Percentiles rank a stretch among this genome's conserved stretches.
phyloP scores from a whole-genome alignment of 2,888 invertebrate species.

The Tenthredo livida region DNA sequence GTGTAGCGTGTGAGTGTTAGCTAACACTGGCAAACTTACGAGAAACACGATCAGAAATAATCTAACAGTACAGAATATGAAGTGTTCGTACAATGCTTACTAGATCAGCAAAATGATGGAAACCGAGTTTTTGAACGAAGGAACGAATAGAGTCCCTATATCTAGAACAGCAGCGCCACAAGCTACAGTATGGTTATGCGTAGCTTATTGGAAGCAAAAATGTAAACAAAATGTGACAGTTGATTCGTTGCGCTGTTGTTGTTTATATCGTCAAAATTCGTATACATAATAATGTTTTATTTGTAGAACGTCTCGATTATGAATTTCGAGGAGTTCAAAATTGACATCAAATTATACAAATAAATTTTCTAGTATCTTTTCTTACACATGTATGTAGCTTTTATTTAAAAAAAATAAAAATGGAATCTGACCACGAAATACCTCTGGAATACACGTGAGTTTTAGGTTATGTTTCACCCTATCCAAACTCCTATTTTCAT shows the following conservation, averaged over 20 bases:
- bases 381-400: neutral
- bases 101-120: neutral
- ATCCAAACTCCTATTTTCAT: conserved; percentile 18
- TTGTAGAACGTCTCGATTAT: neutral
- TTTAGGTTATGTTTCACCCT: conserved; percentile 55
- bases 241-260: conserved; percentile 13
- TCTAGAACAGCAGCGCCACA: conserved; percentile 8
- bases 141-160: neutral
- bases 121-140: neutral
- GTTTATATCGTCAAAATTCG: conserved; percentile 33
- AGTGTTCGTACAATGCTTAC: neutral
- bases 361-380: conserved; percentile 17
- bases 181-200: neutral
- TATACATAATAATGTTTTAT: conserved; percentile 27
- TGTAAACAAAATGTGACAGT: conserved; percentile 39
- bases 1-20: too few relatives aligned
- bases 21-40: too few relatives aligned
- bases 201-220: neutral
- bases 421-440: conserved; percentile 52
- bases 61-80: neutral
- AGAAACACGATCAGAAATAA: too few relatives aligned
- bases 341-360: neutral
- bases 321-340: neutral
- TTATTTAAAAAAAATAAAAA: conserved; percentile 45
- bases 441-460: conserved; percentile 57